Conservation (phyloP, 2,113 vertebrate species). For the Vidua macroura region DNA sequence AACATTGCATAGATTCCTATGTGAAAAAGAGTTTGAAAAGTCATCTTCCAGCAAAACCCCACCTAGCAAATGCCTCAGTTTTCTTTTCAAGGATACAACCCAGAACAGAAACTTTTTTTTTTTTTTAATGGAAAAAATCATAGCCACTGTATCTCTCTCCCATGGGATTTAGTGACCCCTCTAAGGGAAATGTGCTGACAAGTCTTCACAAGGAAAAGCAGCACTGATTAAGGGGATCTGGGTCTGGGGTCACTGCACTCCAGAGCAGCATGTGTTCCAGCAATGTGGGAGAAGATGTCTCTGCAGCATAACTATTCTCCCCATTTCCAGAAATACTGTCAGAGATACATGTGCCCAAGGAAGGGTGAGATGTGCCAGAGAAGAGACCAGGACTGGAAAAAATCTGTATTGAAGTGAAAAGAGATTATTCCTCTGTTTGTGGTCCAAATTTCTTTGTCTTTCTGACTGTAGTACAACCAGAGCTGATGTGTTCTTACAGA, state of each 20-base stretch:
- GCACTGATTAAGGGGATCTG: background rate
- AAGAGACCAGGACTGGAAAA: background rate
- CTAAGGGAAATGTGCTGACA: background rate
- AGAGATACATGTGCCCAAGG: background rate
- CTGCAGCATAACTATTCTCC: background rate
- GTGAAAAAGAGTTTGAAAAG: background rate
- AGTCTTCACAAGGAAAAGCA: background rate
- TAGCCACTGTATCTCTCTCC: background rate
- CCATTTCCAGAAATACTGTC: background rate
- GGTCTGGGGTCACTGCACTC: background rate
- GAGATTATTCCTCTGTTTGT: background rate
- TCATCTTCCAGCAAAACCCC: background rate
- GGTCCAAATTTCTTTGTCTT: background rate
- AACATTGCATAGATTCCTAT: background rate
- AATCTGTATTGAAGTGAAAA: background rate
- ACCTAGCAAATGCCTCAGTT: background rate
- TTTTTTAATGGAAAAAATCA: background rate
- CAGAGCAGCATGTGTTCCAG: background rate
- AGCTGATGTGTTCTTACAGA: background rate
- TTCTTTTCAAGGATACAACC: background rate
- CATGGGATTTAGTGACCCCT: background rate
- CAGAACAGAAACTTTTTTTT: background rate
- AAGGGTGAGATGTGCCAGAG: background rate
- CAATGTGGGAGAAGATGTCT: background rate
- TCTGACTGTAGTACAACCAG: fast-evolving